Conservation (phyloP, 2,797 vertebrate species). For the Crax fasciolata region DNA sequence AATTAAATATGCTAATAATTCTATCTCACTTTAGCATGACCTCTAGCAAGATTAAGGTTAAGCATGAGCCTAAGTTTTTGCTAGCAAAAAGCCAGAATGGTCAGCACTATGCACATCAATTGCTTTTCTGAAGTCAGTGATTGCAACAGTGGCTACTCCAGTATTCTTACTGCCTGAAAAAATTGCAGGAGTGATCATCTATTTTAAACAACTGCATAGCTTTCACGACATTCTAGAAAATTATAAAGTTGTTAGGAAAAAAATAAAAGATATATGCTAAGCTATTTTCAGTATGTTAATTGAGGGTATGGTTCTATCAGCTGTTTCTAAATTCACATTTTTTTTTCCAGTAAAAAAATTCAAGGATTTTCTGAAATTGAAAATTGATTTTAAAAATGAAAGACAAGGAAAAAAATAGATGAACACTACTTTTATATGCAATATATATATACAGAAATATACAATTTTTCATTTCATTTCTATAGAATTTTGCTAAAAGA, state of each 20-base stretch:
- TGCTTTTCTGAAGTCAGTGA: neutral
- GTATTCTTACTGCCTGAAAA: neutral
- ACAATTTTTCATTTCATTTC: neutral
- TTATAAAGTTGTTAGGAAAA: neutral
- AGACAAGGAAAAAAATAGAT: neutral
- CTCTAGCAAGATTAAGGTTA: neutral
- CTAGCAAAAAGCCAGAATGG: neutral
- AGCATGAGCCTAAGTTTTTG: neutral
- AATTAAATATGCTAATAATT: neutral
- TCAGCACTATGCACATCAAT: neutral
- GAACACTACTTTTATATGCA: neutral
- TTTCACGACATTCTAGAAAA: constrained; percentile 18
- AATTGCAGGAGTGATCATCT: neutral
- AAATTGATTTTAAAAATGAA: neutral
- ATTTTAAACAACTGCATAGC: neutral
- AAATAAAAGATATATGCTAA: neutral
- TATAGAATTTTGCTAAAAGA: neutral
- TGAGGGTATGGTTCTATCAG: neutral
- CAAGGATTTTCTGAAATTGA: neutral
- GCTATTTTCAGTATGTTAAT: neutral
- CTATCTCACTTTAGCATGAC: neutral
- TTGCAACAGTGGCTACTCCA: neutral
- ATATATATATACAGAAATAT: fast-evolving
- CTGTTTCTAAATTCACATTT: neutral
- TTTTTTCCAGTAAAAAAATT: neutral